Conservation (phyloP, 1,140 invertebrate genomes). For the Carcinoscorpius rotundicauda region DNA sequence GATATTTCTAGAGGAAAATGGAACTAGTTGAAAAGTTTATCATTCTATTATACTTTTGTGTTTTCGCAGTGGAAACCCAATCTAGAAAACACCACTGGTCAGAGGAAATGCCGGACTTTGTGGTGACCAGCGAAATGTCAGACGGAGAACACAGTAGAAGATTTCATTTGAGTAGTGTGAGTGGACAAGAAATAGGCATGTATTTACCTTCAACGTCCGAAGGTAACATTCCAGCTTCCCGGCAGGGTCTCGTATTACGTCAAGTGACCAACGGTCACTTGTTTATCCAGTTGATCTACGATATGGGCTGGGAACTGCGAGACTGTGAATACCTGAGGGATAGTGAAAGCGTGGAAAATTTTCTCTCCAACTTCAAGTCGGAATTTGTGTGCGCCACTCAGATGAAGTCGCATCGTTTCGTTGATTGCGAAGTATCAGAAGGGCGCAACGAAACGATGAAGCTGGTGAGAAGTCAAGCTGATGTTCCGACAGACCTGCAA, state of each 20-base stretch:
- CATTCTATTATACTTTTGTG: too few species aligned
- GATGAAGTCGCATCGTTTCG: too few species aligned
- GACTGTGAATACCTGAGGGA: constrained; percentile 50
- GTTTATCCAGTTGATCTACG: constrained; percentile 53
- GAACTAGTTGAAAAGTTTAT: too few species aligned
- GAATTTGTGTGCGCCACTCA: not conserved
- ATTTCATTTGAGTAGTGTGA: constrained; percentile 43
- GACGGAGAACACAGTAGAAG: constrained; percentile 50
- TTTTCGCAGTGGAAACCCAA: too few species aligned
- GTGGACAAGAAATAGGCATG: too few species aligned
- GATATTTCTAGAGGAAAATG: too few species aligned
- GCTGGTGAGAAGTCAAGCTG: too few species aligned
- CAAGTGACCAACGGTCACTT: constrained; percentile 48
- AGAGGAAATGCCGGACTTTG: constrained; percentile 4
- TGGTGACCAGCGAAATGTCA: constrained; percentile 28
- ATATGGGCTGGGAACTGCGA: constrained; percentile 38
- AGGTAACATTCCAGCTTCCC: not conserved
- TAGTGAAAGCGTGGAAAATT: not conserved
- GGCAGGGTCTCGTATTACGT: constrained; percentile 41
- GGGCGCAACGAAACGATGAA: too few species aligned
- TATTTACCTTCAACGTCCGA: too few species aligned
- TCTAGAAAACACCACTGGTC: too few species aligned
- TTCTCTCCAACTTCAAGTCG: constrained; percentile 27
- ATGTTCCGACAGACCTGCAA: constrained; percentile 12
- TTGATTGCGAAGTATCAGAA: too few species aligned